phyloP scores from a whole-genome alignment of 2,113 vertebrate genomes.

The Dicrurus megarhynchus region DNA sequence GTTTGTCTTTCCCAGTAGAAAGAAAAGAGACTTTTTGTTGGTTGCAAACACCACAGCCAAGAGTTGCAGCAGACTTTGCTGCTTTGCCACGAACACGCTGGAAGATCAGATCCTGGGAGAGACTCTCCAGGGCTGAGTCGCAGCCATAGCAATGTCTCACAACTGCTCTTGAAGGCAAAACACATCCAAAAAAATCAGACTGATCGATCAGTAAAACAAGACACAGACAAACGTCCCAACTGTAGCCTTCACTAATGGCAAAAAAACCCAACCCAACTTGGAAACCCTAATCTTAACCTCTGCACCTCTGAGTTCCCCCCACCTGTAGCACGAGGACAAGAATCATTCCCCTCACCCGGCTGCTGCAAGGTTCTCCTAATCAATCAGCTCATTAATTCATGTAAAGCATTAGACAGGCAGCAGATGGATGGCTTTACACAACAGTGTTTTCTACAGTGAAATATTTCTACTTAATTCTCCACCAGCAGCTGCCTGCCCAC shows the following conservation, averaged over 20 bases:
- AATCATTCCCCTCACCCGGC: background rate
- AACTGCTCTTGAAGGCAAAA: background rate
- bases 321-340: background rate
- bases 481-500: background rate
- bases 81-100: background rate
- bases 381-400: constrained; percentile 51
- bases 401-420: constrained; percentile 5
- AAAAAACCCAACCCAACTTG: background rate
- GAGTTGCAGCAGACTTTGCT: background rate
- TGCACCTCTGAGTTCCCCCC: background rate
- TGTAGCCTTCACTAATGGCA: background rate
- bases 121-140: background rate
- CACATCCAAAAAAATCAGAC: background rate
- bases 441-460: background rate
- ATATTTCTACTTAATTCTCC: background rate
- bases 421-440: constrained; percentile 37
- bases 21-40: background rate
- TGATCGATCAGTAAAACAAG: background rate
- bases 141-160: background rate
- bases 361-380: constrained; percentile 14
- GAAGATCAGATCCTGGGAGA: background rate
- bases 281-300: background rate
- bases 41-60: background rate
- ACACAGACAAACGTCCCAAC: background rate
- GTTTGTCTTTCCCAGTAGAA: background rate